phyloP scores from a whole-genome alignment of 1,140 invertebrate genomes.

The Pseudomyrmex pallidus region DNA sequence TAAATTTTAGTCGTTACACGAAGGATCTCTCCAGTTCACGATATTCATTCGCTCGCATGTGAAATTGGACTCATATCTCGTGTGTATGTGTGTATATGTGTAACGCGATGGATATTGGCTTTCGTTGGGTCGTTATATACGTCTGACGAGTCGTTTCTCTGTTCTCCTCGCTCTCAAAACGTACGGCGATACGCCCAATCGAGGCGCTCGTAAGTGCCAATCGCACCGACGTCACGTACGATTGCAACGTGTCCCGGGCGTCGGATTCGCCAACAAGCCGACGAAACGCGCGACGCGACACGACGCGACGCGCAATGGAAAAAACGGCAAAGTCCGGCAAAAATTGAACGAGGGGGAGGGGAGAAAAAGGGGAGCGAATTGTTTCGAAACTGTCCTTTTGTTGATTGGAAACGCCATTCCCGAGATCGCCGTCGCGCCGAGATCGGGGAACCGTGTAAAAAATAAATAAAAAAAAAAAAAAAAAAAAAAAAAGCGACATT shows the following conservation, averaged over 20 bases:
- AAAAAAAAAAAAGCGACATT: background rate
- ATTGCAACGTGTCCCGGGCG: slow-evolving; percentile 65
- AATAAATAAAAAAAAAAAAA: background rate
- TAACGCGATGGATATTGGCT: slow-evolving; percentile 67
- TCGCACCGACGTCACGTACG: slow-evolving; percentile 69
- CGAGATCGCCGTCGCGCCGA: background rate
- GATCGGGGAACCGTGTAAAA: slow-evolving; percentile 42
- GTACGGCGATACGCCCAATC: slow-evolving; percentile 67
- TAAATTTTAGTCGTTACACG: too few species aligned
- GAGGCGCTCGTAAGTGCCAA: slow-evolving; percentile 68
- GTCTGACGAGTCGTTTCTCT: slow-evolving; percentile 62
- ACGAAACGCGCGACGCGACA: background rate
- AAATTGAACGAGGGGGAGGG: slow-evolving; percentile 29
- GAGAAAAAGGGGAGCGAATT: slow-evolving; percentile 11
- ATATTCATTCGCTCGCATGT: slow-evolving; percentile 36
- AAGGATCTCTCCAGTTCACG: background rate
- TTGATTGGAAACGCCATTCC: slow-evolving; percentile 61
- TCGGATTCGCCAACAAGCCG: slow-evolving; percentile 28
- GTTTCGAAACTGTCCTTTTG: slow-evolving; percentile 67
- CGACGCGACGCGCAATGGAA: slow-evolving; percentile 50
- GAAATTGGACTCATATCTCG: slow-evolving; percentile 65
- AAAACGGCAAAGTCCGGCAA: slow-evolving; percentile 61
- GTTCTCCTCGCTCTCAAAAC: slow-evolving; percentile 47
- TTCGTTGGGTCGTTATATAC: slow-evolving; percentile 65
- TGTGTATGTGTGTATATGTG: slow-evolving; percentile 28